Conservation (phyloP, 2,797 vertebrate genomes). For the Euthynnus affinis region DNA sequence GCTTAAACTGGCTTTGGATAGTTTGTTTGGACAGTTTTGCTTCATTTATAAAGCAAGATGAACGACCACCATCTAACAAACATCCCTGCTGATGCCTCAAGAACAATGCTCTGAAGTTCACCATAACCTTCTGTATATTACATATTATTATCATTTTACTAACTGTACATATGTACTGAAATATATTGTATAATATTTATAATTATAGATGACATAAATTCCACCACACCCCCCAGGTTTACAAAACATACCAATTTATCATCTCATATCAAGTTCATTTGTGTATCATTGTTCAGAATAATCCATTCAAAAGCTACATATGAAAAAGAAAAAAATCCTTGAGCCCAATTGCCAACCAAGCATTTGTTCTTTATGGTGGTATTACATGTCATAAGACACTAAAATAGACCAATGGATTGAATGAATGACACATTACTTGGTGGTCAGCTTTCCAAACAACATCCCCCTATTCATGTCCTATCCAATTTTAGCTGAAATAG, state of each 20-base stretch:
- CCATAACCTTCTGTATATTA: background rate
- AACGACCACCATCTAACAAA: background rate
- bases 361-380: background rate
- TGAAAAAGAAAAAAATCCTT: background rate
- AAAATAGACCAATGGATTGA: background rate
- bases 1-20: background rate
- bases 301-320: background rate
- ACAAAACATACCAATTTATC: background rate
- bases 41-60: background rate
- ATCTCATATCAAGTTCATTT: too few species aligned
- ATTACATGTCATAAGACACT: background rate
- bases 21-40: constrained; percentile 16
- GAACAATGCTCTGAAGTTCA: background rate
- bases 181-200: too few species aligned
- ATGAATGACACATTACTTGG: background rate
- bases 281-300: background rate
- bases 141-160: too few species aligned
- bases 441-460: background rate
- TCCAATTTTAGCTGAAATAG: background rate
- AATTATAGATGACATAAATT: too few species aligned
- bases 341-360: background rate
- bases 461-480: background rate
- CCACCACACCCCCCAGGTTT: background rate
- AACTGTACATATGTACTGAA: too few species aligned
- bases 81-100: background rate